phyloP scores from a whole-genome alignment of 2,888 invertebrate species.

The Muscina levida region DNA sequence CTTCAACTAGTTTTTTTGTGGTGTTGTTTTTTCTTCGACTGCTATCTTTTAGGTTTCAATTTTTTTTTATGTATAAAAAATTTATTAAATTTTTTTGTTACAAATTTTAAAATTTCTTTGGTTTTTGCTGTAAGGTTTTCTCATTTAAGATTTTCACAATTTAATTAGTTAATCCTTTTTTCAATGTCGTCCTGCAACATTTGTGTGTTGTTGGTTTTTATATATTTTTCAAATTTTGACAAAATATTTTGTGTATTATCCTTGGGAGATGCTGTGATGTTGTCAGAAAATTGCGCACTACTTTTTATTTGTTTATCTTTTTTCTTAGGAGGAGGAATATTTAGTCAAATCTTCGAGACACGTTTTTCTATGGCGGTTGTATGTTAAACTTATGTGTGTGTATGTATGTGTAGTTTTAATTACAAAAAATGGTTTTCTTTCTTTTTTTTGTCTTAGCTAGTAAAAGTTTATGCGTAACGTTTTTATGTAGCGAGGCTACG shows the following conservation, averaged over 20 bases:
- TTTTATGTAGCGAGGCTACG: slow-evolving; percentile 68
- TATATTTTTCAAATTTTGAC: neutral
- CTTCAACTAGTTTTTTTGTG: slow-evolving; percentile 20
- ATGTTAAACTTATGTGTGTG: slow-evolving; percentile 8
- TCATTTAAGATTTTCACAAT: slow-evolving; percentile 20
- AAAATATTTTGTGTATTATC: slow-evolving; percentile 32
- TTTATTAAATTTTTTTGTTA: slow-evolving; percentile 21
- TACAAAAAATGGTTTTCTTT: slow-evolving; percentile 13
- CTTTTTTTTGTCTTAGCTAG: too few relatives aligned
- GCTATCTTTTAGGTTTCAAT: neutral
- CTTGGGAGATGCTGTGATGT: slow-evolving; percentile 19
- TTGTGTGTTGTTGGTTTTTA: slow-evolving; percentile 11
- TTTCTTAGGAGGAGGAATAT: slow-evolving; percentile 8
- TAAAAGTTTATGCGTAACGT: slow-evolving; percentile 43
- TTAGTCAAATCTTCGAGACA: slow-evolving; percentile 47
- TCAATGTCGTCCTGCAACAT: slow-evolving; percentile 63
- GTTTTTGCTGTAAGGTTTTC: slow-evolving; percentile 25
- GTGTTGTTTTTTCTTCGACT: slow-evolving; percentile 1
- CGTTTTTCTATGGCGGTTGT: slow-evolving; percentile 34
- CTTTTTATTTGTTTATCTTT: neutral
- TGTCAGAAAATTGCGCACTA: slow-evolving; percentile 53
- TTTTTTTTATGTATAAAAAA: slow-evolving; percentile 29
- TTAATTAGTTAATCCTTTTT: slow-evolving; percentile 28
- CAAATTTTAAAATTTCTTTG: slow-evolving; percentile 41
- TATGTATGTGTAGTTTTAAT: slow-evolving; percentile 11